Base-by-base conservation (phyloP, 2,888 invertebrate genomes). In the Notocelia uddmanniana region DNA sequence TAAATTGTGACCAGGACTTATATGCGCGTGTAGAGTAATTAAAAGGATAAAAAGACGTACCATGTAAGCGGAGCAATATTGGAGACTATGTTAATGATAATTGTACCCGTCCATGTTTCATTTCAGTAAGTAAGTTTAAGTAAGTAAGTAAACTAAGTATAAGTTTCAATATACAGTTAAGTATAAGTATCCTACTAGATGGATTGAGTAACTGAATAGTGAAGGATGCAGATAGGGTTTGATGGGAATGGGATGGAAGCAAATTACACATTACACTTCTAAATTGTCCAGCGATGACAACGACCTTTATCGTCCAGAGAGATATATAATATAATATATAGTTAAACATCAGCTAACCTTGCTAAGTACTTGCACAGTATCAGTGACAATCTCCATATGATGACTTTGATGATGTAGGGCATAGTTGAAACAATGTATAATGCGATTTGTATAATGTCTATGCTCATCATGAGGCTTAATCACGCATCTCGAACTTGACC, bases 401-500 rank as follows among this genome's bases (percentile, higher is more conserved):
- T 62, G 45, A 8, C 45, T 45, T n/a, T n/a, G 41, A 59, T 59
- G 55, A 63, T 58, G 18, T 59, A 58, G 52, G 45, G 67, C 60
- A 37, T n/a, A n/a, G 31, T 64, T 23, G 37, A 48, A 50, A 72
- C 72, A 72, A 72, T 72, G 50, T n/a, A n/a, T n/a, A n/a, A n/a
- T 67, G 19, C 37, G 23, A 72, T 72, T 66, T 71, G 52, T 50
- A 34, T 72, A 67, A 72, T 68, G 62, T 37, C 21, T 37, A 13
- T 31, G 37, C 72, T 71, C 68, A 57, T 72, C 60, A 72, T 41
- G 34, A 23, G 23, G 55, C 26, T 45, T 60, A 68, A 68, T 68
- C 60, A 62, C 55, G 68, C 68, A 68, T 72, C 62, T 55, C 72
- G 68, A 60, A 72, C 72, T 72, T 72, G 72, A 68, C 72, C 72